Conservation (phyloP, 1,140 invertebrate species). For the Megalopta genalis region DNA sequence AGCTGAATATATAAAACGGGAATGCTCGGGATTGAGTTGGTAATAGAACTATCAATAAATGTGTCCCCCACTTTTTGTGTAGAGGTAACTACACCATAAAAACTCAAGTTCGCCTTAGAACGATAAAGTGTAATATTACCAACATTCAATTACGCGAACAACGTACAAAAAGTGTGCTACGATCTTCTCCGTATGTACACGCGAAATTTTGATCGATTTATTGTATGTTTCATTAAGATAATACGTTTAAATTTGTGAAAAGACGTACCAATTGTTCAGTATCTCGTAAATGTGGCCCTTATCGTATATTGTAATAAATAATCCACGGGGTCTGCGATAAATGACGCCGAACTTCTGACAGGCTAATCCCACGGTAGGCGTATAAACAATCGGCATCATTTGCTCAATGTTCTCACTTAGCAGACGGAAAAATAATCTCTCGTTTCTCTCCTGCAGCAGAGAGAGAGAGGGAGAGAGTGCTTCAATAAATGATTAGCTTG, state of each 20-base stretch:
- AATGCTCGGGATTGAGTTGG: neutral
- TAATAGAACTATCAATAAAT: neutral
- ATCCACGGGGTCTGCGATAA: slow-evolving; percentile 94
- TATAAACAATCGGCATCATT: slow-evolving; percentile 99
- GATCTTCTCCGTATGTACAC: too few relatives aligned
- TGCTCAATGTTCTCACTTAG: slow-evolving; percentile 95
- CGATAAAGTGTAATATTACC: neutral
- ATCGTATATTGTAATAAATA: slow-evolving; percentile 98
- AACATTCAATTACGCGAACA: too few relatives aligned
- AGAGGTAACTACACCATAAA: neutral
- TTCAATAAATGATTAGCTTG: too few relatives aligned
- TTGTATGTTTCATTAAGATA: neutral
- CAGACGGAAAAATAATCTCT: slow-evolving; percentile 96
- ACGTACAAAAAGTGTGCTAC: too few relatives aligned
- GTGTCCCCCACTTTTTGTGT: slow-evolving; percentile 6
- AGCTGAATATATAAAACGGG: neutral
- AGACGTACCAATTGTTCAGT: slow-evolving; percentile 90
- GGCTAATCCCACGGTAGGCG: slow-evolving; percentile 97
- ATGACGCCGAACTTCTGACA: slow-evolving; percentile 98
- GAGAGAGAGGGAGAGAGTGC: too few relatives aligned
- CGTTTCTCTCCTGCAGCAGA: slow-evolving; percentile 91
- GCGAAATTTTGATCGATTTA: too few relatives aligned
- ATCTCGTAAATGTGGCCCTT: slow-evolving; percentile 95
- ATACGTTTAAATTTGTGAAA: neutral
- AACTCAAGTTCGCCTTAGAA: neutral